Conservation (phyloP, 2,888 invertebrate species). For the Pseudoips prasinana region DNA sequence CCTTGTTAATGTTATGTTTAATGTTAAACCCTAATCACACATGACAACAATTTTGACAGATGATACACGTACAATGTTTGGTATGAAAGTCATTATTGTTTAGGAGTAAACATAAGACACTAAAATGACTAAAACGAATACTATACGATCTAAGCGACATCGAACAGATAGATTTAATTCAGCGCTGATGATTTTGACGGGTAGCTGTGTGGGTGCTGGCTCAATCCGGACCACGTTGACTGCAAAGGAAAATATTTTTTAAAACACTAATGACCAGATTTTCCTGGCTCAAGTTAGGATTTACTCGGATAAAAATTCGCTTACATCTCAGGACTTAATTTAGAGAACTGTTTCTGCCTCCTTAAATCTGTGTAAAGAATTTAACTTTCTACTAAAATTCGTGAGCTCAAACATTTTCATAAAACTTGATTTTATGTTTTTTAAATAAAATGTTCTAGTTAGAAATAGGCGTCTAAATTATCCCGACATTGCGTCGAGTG, state of each 20-base stretch:
- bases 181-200: slow-evolving; percentile 67
- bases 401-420: too few relatives aligned
- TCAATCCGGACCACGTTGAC: slow-evolving; percentile 72
- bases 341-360: slow-evolving; percentile 7
- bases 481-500: slow-evolving; percentile 4
- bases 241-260: slow-evolving; percentile 46
- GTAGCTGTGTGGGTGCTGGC: slow-evolving; percentile 68
- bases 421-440: too few relatives aligned
- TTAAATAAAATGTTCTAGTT: too few relatives aligned
- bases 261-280: slow-evolving; percentile 8
- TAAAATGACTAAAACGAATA: slow-evolving; percentile 41
- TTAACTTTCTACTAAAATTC: too few relatives aligned
- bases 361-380: slow-evolving; percentile 6
- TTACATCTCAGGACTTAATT: slow-evolving; percentile 12
- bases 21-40: slow-evolving; percentile 11
- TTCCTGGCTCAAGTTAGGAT: slow-evolving; percentile 1
- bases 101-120: slow-evolving; percentile 46
- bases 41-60: slow-evolving; percentile 28
- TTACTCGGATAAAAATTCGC: too few relatives aligned
- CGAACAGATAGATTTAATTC: slow-evolving; percentile 49
- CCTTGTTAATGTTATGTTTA: slow-evolving; percentile 7
- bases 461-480: too few relatives aligned
- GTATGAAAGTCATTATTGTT: slow-evolving; percentile 17
- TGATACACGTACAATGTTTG: slow-evolving; percentile 20
- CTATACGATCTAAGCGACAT: slow-evolving; percentile 34